A percentile compares a stretch with the other conserved stretches of the same genome.
These are phyloP conservation scores for Amblyteles armatorius DNA, from an alignment of 2,888 invertebrate genomes.

Conservation along the genomic window DNA sequence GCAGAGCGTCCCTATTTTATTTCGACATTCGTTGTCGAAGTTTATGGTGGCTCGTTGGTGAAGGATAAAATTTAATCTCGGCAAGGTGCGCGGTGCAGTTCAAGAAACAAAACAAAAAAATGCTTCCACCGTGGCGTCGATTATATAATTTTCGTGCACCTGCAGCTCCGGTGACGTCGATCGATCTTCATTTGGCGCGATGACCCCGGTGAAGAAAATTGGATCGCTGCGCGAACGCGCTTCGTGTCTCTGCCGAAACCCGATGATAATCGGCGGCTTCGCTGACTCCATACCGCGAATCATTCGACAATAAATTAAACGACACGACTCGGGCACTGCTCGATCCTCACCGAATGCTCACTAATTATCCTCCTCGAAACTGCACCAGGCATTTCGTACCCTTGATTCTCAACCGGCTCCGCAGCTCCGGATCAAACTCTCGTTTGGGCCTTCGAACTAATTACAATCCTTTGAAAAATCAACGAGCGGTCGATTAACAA, in stretches of 20 bases:
- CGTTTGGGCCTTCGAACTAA: constrained; percentile 45
- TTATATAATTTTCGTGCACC: constrained; percentile 61
- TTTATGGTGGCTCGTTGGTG: neutral
- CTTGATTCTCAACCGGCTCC: neutral
- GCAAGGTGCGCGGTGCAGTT: constrained; percentile 38
- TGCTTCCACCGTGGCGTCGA: constrained; percentile 13
- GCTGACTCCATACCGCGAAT: constrained; percentile 39
- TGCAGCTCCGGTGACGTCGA: constrained; percentile 53
- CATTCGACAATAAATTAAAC: constrained; percentile 57
- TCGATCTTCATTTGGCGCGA: constrained; percentile 64
- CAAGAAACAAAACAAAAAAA: neutral
- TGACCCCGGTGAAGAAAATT: constrained; percentile 36
- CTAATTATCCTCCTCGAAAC: constrained; percentile 61
- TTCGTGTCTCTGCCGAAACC: constrained; percentile 6
- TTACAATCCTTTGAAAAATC: constrained; percentile 41
- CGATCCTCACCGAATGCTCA: constrained; percentile 59
- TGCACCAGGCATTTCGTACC: constrained; percentile 35
- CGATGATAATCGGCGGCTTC: constrained; percentile 58
- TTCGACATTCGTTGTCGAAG: neutral
- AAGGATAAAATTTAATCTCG: constrained; percentile 35
- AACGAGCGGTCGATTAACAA: neutral
- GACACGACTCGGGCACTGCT: constrained; percentile 44
- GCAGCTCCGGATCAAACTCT: neutral
- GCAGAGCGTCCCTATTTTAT: constrained; percentile 15
- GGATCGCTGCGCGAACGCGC: neutral